A percentile compares a stretch with the other conserved stretches of the same genome.
These are phyloP conservation scores for Ylistrum balloti DNA, from an alignment of 1,140 invertebrate genomes.

Conservation along the genomic window DNA sequence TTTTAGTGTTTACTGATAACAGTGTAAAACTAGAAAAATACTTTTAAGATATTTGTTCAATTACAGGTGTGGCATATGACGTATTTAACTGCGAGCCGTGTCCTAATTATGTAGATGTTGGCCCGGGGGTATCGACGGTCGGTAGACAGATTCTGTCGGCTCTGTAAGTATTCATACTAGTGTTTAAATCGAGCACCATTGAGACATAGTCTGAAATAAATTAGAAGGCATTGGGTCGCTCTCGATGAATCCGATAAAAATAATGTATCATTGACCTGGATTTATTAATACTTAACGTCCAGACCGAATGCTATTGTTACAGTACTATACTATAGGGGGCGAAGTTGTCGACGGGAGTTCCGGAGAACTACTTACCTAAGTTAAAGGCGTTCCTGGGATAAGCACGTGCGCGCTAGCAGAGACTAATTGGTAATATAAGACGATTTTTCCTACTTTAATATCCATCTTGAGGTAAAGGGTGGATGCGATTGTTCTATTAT, in stretches of 20 bases:
- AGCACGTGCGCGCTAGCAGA: background rate
- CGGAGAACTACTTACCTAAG: background rate
- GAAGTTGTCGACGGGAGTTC: background rate
- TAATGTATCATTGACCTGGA: no score
- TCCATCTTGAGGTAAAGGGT: background rate
- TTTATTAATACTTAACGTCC: background rate
- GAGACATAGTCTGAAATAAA: background rate
- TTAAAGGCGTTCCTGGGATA: background rate
- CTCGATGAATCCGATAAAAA: background rate
- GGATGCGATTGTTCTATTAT: background rate
- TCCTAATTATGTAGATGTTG: background rate
- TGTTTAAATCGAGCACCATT: background rate
- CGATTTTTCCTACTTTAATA: background rate
- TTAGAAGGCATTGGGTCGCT: background rate
- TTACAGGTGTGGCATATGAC: conserved; percentile 31
- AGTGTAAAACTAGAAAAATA: background rate
- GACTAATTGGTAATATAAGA: background rate
- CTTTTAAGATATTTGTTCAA: conserved; percentile 35
- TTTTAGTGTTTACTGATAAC: background rate
- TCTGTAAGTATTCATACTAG: background rate
- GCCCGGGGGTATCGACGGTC: background rate
- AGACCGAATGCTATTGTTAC: background rate
- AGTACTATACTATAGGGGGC: background rate
- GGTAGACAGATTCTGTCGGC: background rate
- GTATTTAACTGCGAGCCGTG: background rate